A percentile compares a stretch with the other conserved stretches of the same genome.
These are phyloP conservation scores for Ceratotherium simum DNA, from an alignment of 2,113 vertebrate species.

Conservation along the genomic window DNA sequence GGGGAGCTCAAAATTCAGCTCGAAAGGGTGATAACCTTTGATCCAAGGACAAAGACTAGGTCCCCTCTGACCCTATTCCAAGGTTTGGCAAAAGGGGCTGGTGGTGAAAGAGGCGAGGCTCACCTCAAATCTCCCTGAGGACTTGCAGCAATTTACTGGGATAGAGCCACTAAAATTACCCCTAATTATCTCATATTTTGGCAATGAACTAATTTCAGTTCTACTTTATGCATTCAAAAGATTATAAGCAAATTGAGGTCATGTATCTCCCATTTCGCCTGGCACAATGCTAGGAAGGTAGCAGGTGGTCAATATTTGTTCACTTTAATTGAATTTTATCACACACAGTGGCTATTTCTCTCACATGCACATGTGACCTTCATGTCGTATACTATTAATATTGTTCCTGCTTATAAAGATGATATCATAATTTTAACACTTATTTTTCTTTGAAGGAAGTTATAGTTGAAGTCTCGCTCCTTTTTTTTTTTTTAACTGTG, in stretches of 20 bases:
- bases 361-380: neutral
- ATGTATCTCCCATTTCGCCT: neutral
- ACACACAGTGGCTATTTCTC: neutral
- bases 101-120: neutral
- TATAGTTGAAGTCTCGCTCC: neutral
- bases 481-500: neutral
- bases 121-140: neutral
- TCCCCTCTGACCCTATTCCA: neutral
- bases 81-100: neutral
- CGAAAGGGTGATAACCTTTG: neutral
- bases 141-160: neutral
- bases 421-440: neutral
- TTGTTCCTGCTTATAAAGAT: neutral
- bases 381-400: neutral
- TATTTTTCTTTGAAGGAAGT: conserved; percentile 31
- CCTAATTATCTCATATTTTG: neutral
- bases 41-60: neutral
- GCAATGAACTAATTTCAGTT: neutral
- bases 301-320: neutral
- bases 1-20: neutral
- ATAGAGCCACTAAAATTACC: neutral
- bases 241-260: neutral
- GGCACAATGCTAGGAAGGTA: neutral
- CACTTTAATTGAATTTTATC: conserved; percentile 44
- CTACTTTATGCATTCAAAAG: conserved; percentile 20